Evolutionary conservation across 2,797 vertebrate species (phyloP).

Genomic region (Alca torda): DNA sequence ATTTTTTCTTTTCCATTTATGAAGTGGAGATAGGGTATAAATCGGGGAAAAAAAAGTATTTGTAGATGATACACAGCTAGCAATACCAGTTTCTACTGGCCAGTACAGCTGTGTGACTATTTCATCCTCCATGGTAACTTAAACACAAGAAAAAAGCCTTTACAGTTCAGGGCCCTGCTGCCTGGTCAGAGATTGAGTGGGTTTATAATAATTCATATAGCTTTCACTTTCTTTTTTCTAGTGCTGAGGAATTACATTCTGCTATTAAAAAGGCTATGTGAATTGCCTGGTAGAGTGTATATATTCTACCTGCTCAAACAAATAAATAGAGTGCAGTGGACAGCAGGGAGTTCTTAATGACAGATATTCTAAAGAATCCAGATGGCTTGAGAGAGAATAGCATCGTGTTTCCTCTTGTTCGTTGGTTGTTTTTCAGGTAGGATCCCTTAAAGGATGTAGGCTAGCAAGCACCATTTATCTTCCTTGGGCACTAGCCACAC

Average conservation of each 20-base stretch:
- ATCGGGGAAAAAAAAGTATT: conserved; percentile 46
- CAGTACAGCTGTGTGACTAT: conserved; percentile 77
- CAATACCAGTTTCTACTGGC: conserved; percentile 74
- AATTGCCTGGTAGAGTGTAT: not conserved
- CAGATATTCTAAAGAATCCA: not conserved
- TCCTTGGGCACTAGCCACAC: not conserved
- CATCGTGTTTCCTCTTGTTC: not conserved
- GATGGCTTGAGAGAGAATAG: not conserved
- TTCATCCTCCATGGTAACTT: conserved; percentile 90
- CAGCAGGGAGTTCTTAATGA: not conserved
- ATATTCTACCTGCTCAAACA: conserved; percentile 12
- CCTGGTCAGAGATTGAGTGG: conserved; percentile 80
- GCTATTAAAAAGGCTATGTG: conserved; percentile 66
- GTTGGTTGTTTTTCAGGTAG: not conserved
- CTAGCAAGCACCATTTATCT: not conserved
- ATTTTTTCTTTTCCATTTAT: not conserved
- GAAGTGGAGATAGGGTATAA: conserved; percentile 43
- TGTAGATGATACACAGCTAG: conserved; percentile 77
- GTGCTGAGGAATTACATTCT: conserved; percentile 71
- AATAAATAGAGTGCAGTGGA: not conserved
- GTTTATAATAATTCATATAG: conserved; percentile 90
- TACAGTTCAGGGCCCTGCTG: conserved; percentile 80
- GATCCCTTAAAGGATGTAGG: not conserved
- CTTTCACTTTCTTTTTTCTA: conserved; percentile 83
- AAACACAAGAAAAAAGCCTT: conserved; percentile 83